Evolutionary conservation across 1,140 invertebrate species (phyloP).

Genomic region (Octopus sinensis): DNA sequence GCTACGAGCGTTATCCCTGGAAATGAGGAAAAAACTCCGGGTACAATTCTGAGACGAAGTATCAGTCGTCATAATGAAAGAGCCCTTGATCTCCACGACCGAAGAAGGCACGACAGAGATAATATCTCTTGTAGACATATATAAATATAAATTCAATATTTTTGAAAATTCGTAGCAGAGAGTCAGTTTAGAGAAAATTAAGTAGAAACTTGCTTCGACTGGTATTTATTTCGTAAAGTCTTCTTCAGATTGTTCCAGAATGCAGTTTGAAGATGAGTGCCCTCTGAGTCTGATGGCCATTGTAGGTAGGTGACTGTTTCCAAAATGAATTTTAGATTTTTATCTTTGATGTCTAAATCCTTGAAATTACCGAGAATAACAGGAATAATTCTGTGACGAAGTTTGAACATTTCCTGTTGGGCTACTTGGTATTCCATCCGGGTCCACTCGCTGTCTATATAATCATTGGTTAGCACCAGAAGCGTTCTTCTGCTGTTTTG

Average conservation of each 20-base stretch:
- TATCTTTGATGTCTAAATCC: conserved; percentile 29
- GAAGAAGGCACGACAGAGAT: too few relatives aligned
- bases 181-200: too few relatives aligned
- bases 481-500: conserved; percentile 5
- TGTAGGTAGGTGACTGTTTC: conserved; percentile 39
- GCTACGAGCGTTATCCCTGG: too few relatives aligned
- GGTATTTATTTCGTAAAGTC: conserved; percentile 35
- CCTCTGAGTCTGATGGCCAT: conserved; percentile 30
- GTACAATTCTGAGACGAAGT: too few relatives aligned
- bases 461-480: conserved; percentile 36
- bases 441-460: conserved; percentile 43
- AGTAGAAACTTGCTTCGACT: too few relatives aligned
- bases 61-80: too few relatives aligned
- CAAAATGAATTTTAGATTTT: conserved; percentile 39
- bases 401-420: conserved; percentile 42
- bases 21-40: too few relatives aligned
- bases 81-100: too few relatives aligned
- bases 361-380: conserved; percentile 41
- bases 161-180: too few relatives aligned
- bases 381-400: conserved; percentile 43
- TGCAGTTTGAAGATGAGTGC: conserved; percentile 26
- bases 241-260: conserved; percentile 41
- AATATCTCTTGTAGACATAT: too few relatives aligned
- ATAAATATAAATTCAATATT: too few relatives aligned
- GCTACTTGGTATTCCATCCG: conserved; percentile 47